These are phyloP conservation scores for Crocallis elinguaria DNA, from an alignment of 2,888 invertebrate species.

Conservation along the genomic window DNA sequence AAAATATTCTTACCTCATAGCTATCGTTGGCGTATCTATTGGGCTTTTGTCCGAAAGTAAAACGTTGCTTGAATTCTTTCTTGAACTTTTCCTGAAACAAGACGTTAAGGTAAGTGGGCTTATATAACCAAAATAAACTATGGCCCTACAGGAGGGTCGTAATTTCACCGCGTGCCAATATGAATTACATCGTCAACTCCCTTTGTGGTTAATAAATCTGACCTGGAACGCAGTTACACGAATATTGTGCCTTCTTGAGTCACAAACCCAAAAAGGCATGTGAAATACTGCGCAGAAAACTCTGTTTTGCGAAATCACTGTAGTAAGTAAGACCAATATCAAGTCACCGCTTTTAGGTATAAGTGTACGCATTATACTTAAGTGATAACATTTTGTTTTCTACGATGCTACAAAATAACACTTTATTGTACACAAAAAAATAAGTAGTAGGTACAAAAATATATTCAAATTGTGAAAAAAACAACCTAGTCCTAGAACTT, in stretches of 20 bases:
- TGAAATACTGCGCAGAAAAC: not conserved
- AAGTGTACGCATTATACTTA: no score
- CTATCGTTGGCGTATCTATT: conserved; percentile 74
- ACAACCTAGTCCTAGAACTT: no score
- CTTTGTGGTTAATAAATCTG: conserved; percentile 28
- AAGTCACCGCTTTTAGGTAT: no score
- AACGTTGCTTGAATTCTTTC: conserved; percentile 89
- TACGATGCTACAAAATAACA: no score
- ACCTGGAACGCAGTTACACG: conserved; percentile 14
- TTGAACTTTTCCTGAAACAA: conserved; percentile 91
- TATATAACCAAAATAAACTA: conserved; percentile 26
- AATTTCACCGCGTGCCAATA: conserved; percentile 31
- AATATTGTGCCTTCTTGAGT: conserved; percentile 13
- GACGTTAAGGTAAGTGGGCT: conserved; percentile 6
- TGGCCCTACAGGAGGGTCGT: conserved; percentile 16
- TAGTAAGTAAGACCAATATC: no score
- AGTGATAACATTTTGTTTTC: no score
- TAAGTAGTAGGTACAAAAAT: no score
- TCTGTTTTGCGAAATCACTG: not conserved
- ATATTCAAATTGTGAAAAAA: no score
- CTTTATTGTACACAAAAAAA: no score
- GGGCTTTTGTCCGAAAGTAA: conserved; percentile 83
- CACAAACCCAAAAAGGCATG: conserved; percentile 5
- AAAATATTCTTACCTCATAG: conserved; percentile 67
- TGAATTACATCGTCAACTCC: conserved; percentile 21